Conservation (phyloP, 2,888 invertebrate genomes). For the Lottia scabra region DNA sequence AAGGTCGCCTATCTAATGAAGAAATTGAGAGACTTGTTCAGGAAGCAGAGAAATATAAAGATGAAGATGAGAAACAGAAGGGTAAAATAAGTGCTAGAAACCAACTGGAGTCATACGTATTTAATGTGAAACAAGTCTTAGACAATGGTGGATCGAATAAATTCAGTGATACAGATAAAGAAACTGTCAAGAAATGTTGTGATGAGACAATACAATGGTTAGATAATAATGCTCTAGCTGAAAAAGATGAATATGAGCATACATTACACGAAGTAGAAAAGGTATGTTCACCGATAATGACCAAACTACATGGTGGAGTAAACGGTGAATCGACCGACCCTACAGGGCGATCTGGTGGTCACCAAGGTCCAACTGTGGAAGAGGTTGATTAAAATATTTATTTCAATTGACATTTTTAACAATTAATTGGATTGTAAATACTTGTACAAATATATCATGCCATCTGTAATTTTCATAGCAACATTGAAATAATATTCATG, state of each 20-base stretch:
- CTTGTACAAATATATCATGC: too few relatives aligned
- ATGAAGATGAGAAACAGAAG: conserved; percentile 63
- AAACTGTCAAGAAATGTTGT: conserved; percentile 72
- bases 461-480: too few relatives aligned
- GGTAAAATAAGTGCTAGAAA: conserved; percentile 54
- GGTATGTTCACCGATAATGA: conserved; percentile 84
- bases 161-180: conserved; percentile 78
- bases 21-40: conserved; percentile 82
- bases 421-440: not conserved
- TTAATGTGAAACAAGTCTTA: conserved; percentile 73
- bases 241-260: conserved; percentile 81
- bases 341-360: conserved; percentile 40
- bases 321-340: conserved; percentile 23
- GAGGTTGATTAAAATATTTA: conserved; percentile 72
- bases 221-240: conserved; percentile 82
- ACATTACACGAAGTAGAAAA: conserved; percentile 82
- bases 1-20: conserved; percentile 84
- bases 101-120: conserved; percentile 58
- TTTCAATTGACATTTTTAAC: not conserved
- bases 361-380: conserved; percentile 73
- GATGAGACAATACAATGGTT: conserved; percentile 83
- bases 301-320: conserved; percentile 65
- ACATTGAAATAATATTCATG: not conserved
- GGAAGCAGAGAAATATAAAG: conserved; percentile 62
- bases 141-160: conserved; percentile 73